Conservation (phyloP, 1,140 invertebrate species). For the Nasonia giraulti region DNA sequence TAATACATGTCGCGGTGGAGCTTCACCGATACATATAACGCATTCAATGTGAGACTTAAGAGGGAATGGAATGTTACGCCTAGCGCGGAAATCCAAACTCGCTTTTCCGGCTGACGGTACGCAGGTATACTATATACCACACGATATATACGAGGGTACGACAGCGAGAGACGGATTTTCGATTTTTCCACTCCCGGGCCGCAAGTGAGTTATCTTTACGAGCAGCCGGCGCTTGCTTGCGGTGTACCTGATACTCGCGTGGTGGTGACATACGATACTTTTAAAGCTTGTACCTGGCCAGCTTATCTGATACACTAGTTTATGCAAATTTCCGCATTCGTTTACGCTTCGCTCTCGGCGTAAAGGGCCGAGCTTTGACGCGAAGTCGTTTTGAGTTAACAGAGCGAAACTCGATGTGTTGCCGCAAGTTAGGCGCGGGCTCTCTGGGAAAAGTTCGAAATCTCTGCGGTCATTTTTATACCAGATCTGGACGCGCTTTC, state of each 20-base stretch:
- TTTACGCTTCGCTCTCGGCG: neutral
- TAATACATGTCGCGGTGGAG: too few species aligned
- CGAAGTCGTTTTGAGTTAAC: neutral
- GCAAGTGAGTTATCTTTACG: too few species aligned
- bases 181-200: too few species aligned
- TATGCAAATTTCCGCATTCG: neutral
- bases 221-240: too few species aligned
- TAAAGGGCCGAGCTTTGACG: neutral
- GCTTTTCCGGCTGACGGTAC: too few species aligned
- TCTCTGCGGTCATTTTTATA: neutral
- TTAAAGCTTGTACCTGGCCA: neutral
- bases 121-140: too few species aligned
- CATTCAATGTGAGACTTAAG: constrained; percentile 56
- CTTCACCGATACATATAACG: too few species aligned
- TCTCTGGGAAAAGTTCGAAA: neutral
- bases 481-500: neutral
- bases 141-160: too few species aligned
- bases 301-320: neutral
- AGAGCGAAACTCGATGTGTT: neutral
- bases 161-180: too few species aligned
- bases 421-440: neutral
- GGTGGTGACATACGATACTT: constrained; percentile 6
- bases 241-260: too few species aligned
- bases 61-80: constrained; percentile 61
- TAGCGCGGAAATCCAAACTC: too few species aligned